Conservation (phyloP, 2,888 invertebrate genomes). For the Notodonta dromedarius region DNA sequence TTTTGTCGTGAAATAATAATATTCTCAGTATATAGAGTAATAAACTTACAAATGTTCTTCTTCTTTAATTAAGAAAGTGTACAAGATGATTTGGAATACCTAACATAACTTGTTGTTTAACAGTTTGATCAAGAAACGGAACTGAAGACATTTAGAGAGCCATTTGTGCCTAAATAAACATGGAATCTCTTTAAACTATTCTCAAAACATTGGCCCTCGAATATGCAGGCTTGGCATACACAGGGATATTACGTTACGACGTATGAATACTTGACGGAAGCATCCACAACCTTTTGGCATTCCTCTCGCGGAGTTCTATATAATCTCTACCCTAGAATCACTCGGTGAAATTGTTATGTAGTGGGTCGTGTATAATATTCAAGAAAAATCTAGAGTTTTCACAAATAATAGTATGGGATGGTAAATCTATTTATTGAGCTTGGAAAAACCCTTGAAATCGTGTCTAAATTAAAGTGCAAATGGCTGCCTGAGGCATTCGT, state of each 20-base stretch:
- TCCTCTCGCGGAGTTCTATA: constrained; percentile 31
- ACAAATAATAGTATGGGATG: not conserved
- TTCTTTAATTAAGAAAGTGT: constrained; percentile 3
- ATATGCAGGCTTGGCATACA: constrained; percentile 24
- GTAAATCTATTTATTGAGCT: not conserved
- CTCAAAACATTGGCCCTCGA: constrained; percentile 9
- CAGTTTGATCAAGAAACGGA: too few species aligned
- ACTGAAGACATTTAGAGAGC: not conserved
- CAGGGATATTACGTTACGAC: constrained; percentile 24
- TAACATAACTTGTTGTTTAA: too few species aligned
- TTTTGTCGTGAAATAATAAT: not conserved
- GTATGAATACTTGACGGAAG: constrained; percentile 30
- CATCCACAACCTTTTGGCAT: constrained; percentile 32
- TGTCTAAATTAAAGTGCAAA: not conserved
- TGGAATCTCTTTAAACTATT: constrained; percentile 15
- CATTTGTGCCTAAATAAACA: constrained; percentile 19
- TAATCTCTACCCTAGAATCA: constrained; percentile 29
- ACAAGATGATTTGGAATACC: not conserved
- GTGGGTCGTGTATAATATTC: constrained; percentile 23
- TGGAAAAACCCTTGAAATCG: not conserved
- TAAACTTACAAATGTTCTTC: not conserved
- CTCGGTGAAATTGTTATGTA: constrained; percentile 28
- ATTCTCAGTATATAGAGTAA: not conserved
- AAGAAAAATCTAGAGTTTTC: constrained; percentile 3
- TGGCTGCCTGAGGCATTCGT: too few species aligned